These are phyloP conservation scores for Muscicapa adusta DNA, from an alignment of 2,113 vertebrate genomes.

Conservation along the genomic window DNA sequence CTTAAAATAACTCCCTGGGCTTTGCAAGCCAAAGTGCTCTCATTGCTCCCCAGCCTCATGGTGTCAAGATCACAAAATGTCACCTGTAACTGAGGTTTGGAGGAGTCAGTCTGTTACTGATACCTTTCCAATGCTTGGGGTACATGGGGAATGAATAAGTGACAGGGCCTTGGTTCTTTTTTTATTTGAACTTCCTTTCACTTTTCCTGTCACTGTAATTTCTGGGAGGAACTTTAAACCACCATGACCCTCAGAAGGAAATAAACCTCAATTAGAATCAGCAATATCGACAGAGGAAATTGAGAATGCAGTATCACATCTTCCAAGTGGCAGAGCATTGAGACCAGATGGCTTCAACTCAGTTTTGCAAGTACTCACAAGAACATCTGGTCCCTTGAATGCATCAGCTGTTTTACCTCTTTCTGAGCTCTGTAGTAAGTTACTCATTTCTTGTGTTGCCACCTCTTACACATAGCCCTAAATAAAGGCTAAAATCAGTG, in stretches of 20 bases:
- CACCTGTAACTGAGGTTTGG: neutral
- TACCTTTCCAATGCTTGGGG: neutral
- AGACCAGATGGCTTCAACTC: constrained; percentile 45
- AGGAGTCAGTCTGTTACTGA: neutral
- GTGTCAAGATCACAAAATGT: neutral
- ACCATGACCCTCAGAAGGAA: neutral
- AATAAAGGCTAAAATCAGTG: neutral
- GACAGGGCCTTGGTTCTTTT: neutral
- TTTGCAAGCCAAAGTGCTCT: neutral
- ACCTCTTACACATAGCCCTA: neutral
- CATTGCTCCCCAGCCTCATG: neutral
- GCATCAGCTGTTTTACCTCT: constrained; percentile 38
- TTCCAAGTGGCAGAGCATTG: constrained; percentile 28
- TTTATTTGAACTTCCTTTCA: neutral
- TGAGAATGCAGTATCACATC: neutral
- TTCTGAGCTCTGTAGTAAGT: neutral
- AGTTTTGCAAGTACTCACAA: constrained; percentile 24
- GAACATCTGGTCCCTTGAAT: constrained; percentile 52
- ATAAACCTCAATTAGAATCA: constrained; percentile 5
- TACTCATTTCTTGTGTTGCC: neutral
- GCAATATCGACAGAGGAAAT: neutral
- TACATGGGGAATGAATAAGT: neutral
- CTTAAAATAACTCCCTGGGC: constrained; percentile 30
- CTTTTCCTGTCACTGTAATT: neutral
- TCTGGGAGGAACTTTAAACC: neutral